Base-by-base conservation (phyloP, 1,140 invertebrate genomes). In the Thrips palmi region DNA sequence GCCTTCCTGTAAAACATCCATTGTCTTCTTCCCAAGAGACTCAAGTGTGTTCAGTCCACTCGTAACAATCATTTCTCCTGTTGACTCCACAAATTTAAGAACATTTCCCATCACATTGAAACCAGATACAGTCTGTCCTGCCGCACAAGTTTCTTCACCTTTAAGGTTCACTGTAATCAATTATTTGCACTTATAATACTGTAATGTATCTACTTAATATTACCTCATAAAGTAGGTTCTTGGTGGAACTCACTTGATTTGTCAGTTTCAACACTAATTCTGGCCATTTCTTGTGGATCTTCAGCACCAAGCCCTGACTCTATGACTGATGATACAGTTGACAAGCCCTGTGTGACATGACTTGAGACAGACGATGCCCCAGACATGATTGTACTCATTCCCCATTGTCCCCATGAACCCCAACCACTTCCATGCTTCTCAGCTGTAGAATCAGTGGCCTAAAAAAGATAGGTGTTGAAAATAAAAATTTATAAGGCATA, bases 11-110 rank as follows among this genome's bases (percentile, higher is more conserved):
- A 92, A 57, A 2, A 87, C 84, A 53, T 85, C 78, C 73, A 91
- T 86, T 0, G 88, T 91, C 52, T 91, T 91, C 50, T 89, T 89
- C 1, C 88, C 87, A 47, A 93, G 82, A 0, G 75, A 76, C 55
- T 93, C 88, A 35, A 93, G 56, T 0, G 87, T 88, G 55, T 87
- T 85, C 15, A 92, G 59, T 32, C 86, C 80, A 20, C 82, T 78
- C 12, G 71, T 66, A 39, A 91, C 68, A 1, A 91, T 75, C 63
- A 77, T 81, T 22, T 64, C 72, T n/a, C 82, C 73, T 47, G 81
- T 74, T 10, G 60, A 65, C 50, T 77, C 74, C 29, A 79, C 71
- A 45, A 76, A 62, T 54, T 74, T 77, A 11, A 71, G 24, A 27
- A 27, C 24, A 12, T 27, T 27, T n/a, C n/a, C n/a, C n/a, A n/a